Evolutionary conservation across 92 coral and sea anemone genomes (phyloP), one percentile per base, ranked within the genome.

Genomic region (Porites evermanni): DNA sequence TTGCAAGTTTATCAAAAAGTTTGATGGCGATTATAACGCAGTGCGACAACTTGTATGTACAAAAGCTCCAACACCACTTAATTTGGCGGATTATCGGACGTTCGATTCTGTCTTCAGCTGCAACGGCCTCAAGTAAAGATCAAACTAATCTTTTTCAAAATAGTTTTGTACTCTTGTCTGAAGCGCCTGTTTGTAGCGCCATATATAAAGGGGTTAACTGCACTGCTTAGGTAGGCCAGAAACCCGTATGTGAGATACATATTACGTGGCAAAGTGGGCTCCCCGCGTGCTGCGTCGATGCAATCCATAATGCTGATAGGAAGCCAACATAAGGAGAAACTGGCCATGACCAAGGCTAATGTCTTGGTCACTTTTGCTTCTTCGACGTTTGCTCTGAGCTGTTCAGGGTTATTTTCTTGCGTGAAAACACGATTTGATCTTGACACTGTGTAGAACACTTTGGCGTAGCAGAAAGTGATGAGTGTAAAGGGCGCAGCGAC

Each of bases 311-410:
- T 75, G 10, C 86, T 81, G 12, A 94, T 78, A 16, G 97, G 97
- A 78, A 94, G 78, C 95, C 97, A 94, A 44, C 95, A 94, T 71
- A 82, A 21, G 1, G 90, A 83, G 74, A 91, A 94, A 19, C 95
- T 93, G 2, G 83, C 87, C 54, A 94, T 85, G 1, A 91, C 96
- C 19, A 59, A 92, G 0, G 84, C 93, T 53, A 91, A 71, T 6
- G 93, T 94, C 69, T 87, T 91, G 24, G 95, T 89, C 58, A 91
- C 87, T 80, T 94, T 94, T 6, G 94, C 91, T 85, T 93, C 96
- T 83, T 93, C 94, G 19, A 93, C 87, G 70, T 93, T 91, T 59
- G 93, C 89, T 21, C 94, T 91, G 51, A 93, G 94, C 19, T 78
- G 88, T 38, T 79, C 76, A 14, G 74, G 20, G 26, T 53, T 75